These are phyloP conservation scores for Pogonomyrmex californicus DNA, from an alignment of 1,140 invertebrate species.

Conservation along the genomic window DNA sequence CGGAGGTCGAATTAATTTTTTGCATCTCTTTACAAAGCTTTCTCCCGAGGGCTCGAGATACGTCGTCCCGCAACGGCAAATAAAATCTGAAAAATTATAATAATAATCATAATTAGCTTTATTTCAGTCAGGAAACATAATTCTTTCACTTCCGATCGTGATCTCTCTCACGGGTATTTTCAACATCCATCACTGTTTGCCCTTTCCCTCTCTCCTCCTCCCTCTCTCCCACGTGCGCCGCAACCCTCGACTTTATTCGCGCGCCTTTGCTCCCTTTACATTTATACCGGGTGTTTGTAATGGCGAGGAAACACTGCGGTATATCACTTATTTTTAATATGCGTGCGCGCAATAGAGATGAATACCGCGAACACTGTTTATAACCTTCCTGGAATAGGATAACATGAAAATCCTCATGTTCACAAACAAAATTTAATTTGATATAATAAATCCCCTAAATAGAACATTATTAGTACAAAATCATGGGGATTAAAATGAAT, in stretches of 20 bases:
- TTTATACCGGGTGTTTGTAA: constrained; percentile 52
- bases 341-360: neutral
- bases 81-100: neutral
- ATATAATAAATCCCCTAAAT: neutral
- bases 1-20: neutral
- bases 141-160: neutral
- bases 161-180: constrained; percentile 49
- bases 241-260: constrained; percentile 49
- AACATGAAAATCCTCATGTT: neutral
- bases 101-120: neutral
- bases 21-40: neutral
- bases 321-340: neutral
- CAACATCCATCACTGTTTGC: constrained; percentile 39
- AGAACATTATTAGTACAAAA: neutral
- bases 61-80: neutral
- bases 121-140: neutral
- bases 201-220: constrained; percentile 22
- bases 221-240: constrained; percentile 21
- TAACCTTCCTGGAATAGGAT: neutral
- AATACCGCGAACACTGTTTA: constrained; percentile 22
- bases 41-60: neutral
- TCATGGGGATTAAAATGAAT: neutral
- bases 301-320: neutral
- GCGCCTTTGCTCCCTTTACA: constrained; percentile 22
- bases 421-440: neutral